Evolutionary conservation across 2,797 vertebrate genomes (phyloP), one percentile per base, ranked within the genome.

Genomic region (Amniataba percoides): DNA sequence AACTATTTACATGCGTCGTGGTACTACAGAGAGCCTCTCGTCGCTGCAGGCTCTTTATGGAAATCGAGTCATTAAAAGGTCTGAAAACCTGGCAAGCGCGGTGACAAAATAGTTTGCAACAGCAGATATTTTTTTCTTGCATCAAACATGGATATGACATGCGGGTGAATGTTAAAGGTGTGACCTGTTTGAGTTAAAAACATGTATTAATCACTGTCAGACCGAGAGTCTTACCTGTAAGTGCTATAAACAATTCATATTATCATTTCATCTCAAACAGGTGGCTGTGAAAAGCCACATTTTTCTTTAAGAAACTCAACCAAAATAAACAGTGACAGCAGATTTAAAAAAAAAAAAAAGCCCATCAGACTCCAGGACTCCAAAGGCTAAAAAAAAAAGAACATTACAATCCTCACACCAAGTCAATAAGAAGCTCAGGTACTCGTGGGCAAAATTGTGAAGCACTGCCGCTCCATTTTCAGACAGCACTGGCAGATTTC

Each of bases 11-110:
- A 21, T 48, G 43, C 25, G 25, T 14, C 16, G 11, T 48, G 27
- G 36, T 23, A 11, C 42, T 34, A 69, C 9, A 21, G 46, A 67
- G 63, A 7, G 46, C 46, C 13, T 18, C 5, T 4, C 8, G 15
- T 59, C 3, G 21, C 64, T 62, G 39, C 40, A 18, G 57, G 57
- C 57, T 25, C 49, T 76, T 76, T 62, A 62, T 76, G 40, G 49
- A 61, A 76, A 76, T 76, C 16, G 5, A 42, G 36, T 66, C 45
- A 59, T 59, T 66, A 74, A 67, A 58, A 39, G 61, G 56, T 60
- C 25, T 67, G 63, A 60, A 45, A 45, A 36, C 31, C 65, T 46
- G 65, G 42, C 65, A 69, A 55, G 42, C 39, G 15, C 19, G 39
- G 7, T 55, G 58, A 62, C 42, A 76, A 61, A 48, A 76, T 43